A percentile compares a stretch with the other conserved stretches of the same genome.
Evolutionary conservation across 2,888 invertebrate species (phyloP).

Genomic region (Tupiocoris notatus): DNA sequence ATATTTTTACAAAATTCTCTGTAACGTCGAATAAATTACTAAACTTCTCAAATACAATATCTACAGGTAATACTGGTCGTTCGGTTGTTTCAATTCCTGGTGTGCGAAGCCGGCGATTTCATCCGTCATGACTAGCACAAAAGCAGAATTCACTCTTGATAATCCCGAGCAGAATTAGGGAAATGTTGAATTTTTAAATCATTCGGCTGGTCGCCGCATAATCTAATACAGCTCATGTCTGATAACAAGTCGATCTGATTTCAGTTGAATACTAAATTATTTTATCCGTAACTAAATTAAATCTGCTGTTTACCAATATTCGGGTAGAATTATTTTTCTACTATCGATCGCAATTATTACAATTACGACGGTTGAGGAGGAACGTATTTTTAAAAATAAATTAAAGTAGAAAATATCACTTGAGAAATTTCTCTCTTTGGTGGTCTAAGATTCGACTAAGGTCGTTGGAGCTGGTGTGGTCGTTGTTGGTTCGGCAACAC

Average conservation of each 20-base stretch:
- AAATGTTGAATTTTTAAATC: too few relatives aligned
- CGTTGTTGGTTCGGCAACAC: slow-evolving; percentile 2
- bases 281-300: too few relatives aligned
- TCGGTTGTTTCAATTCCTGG: slow-evolving; percentile 12
- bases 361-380: background rate
- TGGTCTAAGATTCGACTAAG: background rate
- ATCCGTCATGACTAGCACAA: background rate
- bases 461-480: background rate
- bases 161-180: too few relatives aligned
- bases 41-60: slow-evolving; percentile 33
- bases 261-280: background rate
- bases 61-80: slow-evolving; percentile 22
- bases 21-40: slow-evolving; percentile 37
- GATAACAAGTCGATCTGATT: background rate
- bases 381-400: background rate
- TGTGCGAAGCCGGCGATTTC: background rate
- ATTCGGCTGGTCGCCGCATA: too few relatives aligned
- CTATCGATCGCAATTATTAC: too few relatives aligned
- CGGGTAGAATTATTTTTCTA: background rate
- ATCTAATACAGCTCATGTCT: too few relatives aligned
- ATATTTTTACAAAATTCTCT: slow-evolving; percentile 46
- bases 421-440: background rate
- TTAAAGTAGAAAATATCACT: background rate
- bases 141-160: too few relatives aligned
- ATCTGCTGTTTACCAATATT: background rate